Base-by-base conservation (phyloP, 2,888 invertebrate genomes). In the Drosophila glabriapex region DNA sequence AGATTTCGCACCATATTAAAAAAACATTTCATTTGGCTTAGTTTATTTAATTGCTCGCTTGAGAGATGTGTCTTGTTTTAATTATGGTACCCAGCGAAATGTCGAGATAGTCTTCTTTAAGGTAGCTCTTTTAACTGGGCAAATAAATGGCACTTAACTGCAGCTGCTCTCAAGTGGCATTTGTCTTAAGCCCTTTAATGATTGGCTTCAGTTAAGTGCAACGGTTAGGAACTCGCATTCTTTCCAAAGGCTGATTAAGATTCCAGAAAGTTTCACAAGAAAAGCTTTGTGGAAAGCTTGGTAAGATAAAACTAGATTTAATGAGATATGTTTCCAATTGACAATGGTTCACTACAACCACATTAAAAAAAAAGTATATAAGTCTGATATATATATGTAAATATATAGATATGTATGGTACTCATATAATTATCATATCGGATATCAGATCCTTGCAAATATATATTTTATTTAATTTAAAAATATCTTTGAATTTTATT, bases 1-100 rank as follows among this genome's bases (percentile, higher is more conserved):
- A 68, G 62, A 72, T 86, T 91, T 85, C 91, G 86, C 91, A 91
- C 85, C 72, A 81, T 70, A 78, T 81, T 85, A 82, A 28, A 73
- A 66, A 64, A 67, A n/a, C 49, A 14, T 61, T 39, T 89, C 72
- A 89, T 89, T 89, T 89, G 89, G 25, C 1, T 16, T 46, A 25
- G 22, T 16, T 85, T 80, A 41, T 56, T 89, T 85, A 85, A 85
- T 85, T 85, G 91, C 61, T 41, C 64, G 28, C 7, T n/a, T 37
- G 25, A 53, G 60, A 67, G 63, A 72, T 79, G 76, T 62, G 60
- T 65, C 60, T 62, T 66, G 14, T 67, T 85, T 77, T 89, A 85
- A 89, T 85, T 89, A 71, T 68, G 62, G 73, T 54, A 53, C 19
- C 49, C 68, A 62, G 54, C 28, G 49, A 63, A 33, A 37, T 56